These are phyloP conservation scores for Rhynchophorus ferrugineus DNA, from an alignment of 1,140 invertebrate genomes.

Conservation along the genomic window DNA sequence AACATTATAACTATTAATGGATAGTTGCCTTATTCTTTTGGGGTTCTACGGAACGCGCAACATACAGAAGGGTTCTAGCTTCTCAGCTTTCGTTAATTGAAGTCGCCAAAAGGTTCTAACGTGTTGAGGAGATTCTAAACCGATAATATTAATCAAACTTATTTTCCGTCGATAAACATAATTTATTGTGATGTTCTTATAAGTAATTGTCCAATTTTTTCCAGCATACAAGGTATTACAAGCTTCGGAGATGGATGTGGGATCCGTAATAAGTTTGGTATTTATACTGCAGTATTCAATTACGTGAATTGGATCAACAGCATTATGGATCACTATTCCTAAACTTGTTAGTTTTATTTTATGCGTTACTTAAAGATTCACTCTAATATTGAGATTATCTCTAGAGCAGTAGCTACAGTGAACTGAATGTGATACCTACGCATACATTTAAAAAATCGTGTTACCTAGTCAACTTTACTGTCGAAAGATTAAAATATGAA, in stretches of 20 bases:
- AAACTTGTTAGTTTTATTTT: no score
- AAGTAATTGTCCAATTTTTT: constrained; percentile 43
- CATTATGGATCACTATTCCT: constrained; percentile 45
- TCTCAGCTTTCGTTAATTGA: no score
- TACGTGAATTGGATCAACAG: constrained; percentile 78
- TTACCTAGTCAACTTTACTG: not conserved
- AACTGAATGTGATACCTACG: not conserved
- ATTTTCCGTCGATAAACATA: not conserved
- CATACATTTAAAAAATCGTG: not conserved
- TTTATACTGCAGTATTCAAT: constrained; percentile 81
- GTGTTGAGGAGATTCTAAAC: no score
- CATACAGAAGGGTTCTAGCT: no score
- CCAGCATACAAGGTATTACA: constrained; percentile 78
- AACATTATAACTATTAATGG: no score
- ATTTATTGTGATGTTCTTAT: not conserved
- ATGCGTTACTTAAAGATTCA: no score
- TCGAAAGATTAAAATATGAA: no score
- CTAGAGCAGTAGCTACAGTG: no score
- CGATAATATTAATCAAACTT: not conserved
- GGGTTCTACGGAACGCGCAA: no score
- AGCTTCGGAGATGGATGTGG: constrained; percentile 94
- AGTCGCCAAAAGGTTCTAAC: no score
- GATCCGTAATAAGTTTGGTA: constrained; percentile 81
- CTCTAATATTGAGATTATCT: no score
- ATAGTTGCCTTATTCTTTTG: no score